Evolutionary conservation across 2,113 vertebrate species (phyloP).

Genomic region (Sula dactylatra): DNA sequence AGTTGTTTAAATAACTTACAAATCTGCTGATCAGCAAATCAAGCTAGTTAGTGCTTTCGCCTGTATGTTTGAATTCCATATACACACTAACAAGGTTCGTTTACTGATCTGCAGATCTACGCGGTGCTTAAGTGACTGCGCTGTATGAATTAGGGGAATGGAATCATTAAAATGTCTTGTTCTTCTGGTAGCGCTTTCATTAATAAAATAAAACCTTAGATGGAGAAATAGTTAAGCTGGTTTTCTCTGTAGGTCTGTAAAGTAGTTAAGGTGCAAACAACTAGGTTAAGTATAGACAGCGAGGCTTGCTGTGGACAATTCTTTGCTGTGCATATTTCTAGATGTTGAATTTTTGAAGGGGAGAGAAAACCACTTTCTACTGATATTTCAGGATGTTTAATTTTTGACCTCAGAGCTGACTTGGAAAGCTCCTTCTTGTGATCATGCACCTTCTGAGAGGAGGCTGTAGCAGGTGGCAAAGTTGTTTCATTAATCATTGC

Average conservation of each 20-base stretch:
- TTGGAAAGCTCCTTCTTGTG: neutral
- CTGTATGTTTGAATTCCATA: neutral
- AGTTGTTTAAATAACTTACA: neutral
- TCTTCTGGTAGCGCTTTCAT: neutral
- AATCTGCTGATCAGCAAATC: constrained; percentile 26
- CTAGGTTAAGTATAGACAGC: neutral
- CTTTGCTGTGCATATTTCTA: neutral
- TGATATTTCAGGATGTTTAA: neutral
- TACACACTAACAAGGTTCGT: neutral
- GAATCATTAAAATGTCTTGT: constrained; percentile 36
- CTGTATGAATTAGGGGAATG: neutral
- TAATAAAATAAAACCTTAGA: neutral
- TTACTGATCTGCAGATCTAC: neutral
- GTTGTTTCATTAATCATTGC: neutral
- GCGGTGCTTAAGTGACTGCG: neutral
- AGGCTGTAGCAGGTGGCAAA: neutral
- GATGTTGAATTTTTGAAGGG: neutral
- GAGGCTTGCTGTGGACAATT: neutral
- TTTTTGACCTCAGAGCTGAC: neutral
- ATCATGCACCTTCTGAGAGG: neutral
- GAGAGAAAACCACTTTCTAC: neutral
- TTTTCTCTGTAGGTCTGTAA: neutral
- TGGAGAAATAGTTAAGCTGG: neutral
- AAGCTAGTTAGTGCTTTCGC: neutral
- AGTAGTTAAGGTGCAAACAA: neutral